Evolutionary conservation across 2,113 vertebrate species (phyloP).

Genomic region (Dascyllus trimaculatus): DNA sequence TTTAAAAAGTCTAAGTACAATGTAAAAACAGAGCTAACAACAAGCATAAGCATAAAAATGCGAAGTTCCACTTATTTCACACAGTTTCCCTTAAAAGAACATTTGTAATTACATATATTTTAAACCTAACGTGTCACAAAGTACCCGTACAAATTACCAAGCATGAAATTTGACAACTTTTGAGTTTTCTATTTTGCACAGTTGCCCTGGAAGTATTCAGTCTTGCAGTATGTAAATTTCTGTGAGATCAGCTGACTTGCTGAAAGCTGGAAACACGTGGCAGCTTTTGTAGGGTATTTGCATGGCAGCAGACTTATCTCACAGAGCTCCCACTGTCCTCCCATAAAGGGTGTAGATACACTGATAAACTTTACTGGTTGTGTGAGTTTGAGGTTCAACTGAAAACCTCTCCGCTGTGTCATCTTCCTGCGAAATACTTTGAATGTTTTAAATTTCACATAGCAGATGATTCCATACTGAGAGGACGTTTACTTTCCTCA

Average conservation of each 20-base stretch:
- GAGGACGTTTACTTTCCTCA: background rate
- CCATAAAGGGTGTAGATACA: background rate
- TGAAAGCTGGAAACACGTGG: slow-evolving; percentile 36
- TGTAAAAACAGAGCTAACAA: too few relatives aligned
- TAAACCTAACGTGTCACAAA: too few relatives aligned
- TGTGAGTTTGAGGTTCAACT: background rate
- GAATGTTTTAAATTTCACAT: slow-evolving; percentile 8
- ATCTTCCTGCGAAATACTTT: slow-evolving; percentile 18
- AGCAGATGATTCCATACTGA: background rate
- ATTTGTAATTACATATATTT: too few relatives aligned
- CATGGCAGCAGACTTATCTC: slow-evolving; percentile 54
- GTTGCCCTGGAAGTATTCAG: background rate
- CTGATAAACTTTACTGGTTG: slow-evolving; percentile 11
- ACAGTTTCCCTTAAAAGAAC: too few relatives aligned
- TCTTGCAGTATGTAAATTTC: slow-evolving; percentile 46
- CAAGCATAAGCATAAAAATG: too few relatives aligned
- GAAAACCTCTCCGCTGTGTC: too few relatives aligned
- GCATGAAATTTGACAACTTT: background rate
- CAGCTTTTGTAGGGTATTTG: slow-evolving; percentile 67
- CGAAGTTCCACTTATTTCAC: too few relatives aligned
- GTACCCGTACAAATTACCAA: background rate
- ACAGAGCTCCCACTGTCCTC: slow-evolving; percentile 56
- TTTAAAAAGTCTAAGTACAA: too few relatives aligned
- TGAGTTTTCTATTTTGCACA: background rate
- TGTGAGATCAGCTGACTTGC: slow-evolving; percentile 20